Percentiles rank a stretch among this genome's conserved stretches.
Evolutionary conservation across 2,113 vertebrate species (phyloP).

Genomic region (Ictalurus punctatus): DNA sequence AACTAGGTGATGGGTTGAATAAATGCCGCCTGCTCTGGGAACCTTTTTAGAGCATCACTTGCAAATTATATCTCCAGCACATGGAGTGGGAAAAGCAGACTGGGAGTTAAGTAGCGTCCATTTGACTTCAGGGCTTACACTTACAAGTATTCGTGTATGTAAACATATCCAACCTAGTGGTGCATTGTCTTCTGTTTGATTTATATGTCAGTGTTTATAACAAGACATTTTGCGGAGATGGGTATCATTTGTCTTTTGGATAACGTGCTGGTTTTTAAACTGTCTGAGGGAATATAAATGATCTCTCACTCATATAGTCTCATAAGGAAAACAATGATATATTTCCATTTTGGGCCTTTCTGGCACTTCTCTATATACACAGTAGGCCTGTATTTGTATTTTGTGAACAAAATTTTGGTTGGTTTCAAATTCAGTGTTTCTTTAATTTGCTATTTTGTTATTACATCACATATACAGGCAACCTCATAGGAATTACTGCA

Average conservation of each 20-base stretch:
- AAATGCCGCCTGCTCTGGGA: slow-evolving; percentile 59
- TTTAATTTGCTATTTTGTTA: neutral
- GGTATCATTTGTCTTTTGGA: slow-evolving; percentile 36
- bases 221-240: slow-evolving; percentile 21
- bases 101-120: slow-evolving; percentile 45
- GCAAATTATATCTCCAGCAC: slow-evolving; percentile 49
- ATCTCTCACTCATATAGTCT: slow-evolving; percentile 22
- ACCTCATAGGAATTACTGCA: neutral
- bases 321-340: slow-evolving; percentile 4
- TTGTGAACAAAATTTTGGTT: neutral
- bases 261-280: slow-evolving; percentile 35
- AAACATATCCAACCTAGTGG: slow-evolving; percentile 34
- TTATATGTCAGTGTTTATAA: slow-evolving; percentile 41
- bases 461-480: neutral
- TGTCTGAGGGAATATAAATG: slow-evolving; percentile 30
- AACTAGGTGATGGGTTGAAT: slow-evolving; percentile 62
- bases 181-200: slow-evolving; percentile 49
- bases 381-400: neutral
- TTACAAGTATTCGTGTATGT: slow-evolving; percentile 38
- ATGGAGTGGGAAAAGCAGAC: slow-evolving; percentile 39
- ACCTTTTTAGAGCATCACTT: slow-evolving; percentile 61
- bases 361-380: neutral
- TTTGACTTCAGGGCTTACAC: slow-evolving; percentile 46
- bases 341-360: slow-evolving; percentile 9
- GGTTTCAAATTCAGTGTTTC: neutral